Evolutionary conservation across 2,113 vertebrate genomes (phyloP), one percentile per base, ranked within the genome.

Genomic region (Campylorhamphus procurvoides): DNA sequence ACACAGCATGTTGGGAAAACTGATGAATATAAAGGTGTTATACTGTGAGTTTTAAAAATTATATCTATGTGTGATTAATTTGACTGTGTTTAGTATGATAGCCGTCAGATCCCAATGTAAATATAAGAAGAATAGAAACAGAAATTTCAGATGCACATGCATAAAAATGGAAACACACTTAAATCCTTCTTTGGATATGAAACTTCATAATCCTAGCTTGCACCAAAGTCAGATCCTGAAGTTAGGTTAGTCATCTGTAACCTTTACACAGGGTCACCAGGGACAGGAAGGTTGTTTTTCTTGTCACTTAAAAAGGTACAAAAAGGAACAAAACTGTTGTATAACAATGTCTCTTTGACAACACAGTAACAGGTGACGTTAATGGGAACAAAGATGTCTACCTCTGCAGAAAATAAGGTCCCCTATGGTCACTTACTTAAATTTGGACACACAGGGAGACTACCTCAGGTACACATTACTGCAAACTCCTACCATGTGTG

Each of bases 361-460:
- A 44, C 68, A 42, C 1, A 28, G 17, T 75, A 78, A 37, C 15
- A 39, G 28, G 7, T 79, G 60, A 78, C 0, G 0, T 71, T 50
- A 87, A 53, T 27, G 33, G 18, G 35, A 85, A 72, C 12, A 72
- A 77, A 87, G 29, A 8, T 1, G 0, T 35, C 29, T 71, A 3
- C 4, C 1, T 75, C 6, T 33, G 78, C 20, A 72, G 39, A 64
- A 84, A 82, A 31, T 15, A 50, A 69, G 6, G 18, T 60, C 33
- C 3, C 6, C 49, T 84, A 29, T 52, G 22, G 14, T 55, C 62
- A 46, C 13, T 27, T 87, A 22, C 22, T 35, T 79, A 76, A 83
- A 79, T 88, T 27, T 77, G 55, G 18, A 50, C 31, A 56, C 47
- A 44, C 28, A 15, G 33, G n/a, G 33, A 68, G 7, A 20, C 16